Percentiles rank a stretch among this genome's conserved stretches.
These are phyloP conservation scores for Portevinia maculata DNA, from an alignment of 2,888 invertebrate genomes.

Conservation along the genomic window DNA sequence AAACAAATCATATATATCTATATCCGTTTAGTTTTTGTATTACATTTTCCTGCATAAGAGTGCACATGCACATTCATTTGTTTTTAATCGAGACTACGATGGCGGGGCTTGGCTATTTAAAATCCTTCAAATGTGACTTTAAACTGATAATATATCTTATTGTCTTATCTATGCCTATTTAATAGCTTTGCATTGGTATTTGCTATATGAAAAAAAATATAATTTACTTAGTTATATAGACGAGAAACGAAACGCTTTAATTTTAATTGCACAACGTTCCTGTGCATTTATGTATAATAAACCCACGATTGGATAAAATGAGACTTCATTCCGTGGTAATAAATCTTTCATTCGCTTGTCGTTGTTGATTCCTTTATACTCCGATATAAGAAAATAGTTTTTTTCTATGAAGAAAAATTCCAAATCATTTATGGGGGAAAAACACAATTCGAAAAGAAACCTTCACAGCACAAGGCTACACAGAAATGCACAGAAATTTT, in stretches of 20 bases:
- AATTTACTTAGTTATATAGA: not conserved
- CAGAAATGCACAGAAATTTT: constrained; percentile 50
- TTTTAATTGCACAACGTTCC: constrained; percentile 53
- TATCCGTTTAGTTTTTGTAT: no score
- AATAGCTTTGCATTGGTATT: no score
- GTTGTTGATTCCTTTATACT: constrained; percentile 41
- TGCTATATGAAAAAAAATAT: not conserved
- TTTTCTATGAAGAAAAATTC: constrained; percentile 55
- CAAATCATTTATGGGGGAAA: constrained; percentile 61
- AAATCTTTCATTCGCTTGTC: constrained; percentile 66
- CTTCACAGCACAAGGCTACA: constrained; percentile 42
- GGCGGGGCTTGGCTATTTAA: not conserved
- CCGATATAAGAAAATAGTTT: not conserved
- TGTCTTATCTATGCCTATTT: no score
- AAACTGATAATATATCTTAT: constrained; percentile 8
- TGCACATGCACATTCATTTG: constrained; percentile 49
- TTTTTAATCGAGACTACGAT: constrained; percentile 51
- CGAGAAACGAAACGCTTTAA: not conserved
- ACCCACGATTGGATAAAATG: constrained; percentile 63
- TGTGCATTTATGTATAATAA: constrained; percentile 7
- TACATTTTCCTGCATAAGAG: constrained; percentile 22
- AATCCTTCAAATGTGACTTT: constrained; percentile 40
- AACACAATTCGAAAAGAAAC: constrained; percentile 34
- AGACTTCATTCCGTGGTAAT: constrained; percentile 66
- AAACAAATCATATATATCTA: constrained; percentile 37